phyloP scores from a whole-genome alignment of 2,888 invertebrate species.

The Parthenolecanium corni region DNA sequence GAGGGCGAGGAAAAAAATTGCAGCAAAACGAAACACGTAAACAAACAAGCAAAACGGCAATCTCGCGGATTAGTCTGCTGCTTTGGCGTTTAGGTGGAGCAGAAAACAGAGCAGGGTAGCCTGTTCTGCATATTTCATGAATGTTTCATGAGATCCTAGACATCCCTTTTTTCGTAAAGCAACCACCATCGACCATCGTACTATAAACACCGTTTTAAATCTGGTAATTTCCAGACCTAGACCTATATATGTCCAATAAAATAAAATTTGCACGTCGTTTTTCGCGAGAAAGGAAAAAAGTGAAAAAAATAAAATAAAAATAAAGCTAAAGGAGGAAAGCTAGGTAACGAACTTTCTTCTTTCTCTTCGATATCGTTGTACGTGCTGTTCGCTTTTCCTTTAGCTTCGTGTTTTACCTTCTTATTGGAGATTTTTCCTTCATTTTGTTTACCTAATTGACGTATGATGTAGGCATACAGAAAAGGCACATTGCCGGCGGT shows the following conservation, averaged over 20 bases:
- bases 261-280: constrained; percentile 28
- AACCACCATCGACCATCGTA: constrained; percentile 20
- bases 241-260: constrained; percentile 29
- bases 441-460: too few relatives aligned
- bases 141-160: constrained; percentile 32
- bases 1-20: constrained; percentile 10
- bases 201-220: constrained; percentile 29
- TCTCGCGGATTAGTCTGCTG: constrained; percentile 31
- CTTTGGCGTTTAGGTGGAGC: constrained; percentile 29
- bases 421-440: too few relatives aligned
- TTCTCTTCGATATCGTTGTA: too few relatives aligned
- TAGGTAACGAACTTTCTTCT: neutral
- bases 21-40: constrained; percentile 28
- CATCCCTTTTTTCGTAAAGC: constrained; percentile 26
- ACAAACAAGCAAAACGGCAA: constrained; percentile 28
- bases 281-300: neutral
- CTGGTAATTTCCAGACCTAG: constrained; percentile 28
- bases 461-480: too few relatives aligned
- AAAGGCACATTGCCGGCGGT: too few relatives aligned
- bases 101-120: constrained; percentile 27
- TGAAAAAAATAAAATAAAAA: neutral
- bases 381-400: too few relatives aligned
- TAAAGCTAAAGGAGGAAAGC: neutral
- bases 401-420: too few relatives aligned
- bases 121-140: constrained; percentile 32